Evolutionary conservation across 2,113 vertebrate species (phyloP).

Genomic region (Sander lucioperca): DNA sequence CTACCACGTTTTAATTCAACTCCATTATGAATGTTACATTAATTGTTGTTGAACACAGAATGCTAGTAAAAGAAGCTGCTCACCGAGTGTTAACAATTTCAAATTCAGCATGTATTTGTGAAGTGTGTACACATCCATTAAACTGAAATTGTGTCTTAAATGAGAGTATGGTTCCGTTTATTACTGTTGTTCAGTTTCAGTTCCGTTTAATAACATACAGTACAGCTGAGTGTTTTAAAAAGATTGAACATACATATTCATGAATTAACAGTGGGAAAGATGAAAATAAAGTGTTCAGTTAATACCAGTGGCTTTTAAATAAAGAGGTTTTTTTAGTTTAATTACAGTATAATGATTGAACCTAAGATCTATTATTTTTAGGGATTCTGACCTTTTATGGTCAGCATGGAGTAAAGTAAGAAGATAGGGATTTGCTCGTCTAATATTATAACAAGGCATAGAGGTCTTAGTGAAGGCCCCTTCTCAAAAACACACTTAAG

Average conservation of each 20-base stretch:
- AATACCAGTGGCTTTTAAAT: not conserved
- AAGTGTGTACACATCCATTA: constrained; percentile 67
- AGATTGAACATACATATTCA: not conserved
- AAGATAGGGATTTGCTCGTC: constrained; percentile 14
- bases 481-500: not conserved
- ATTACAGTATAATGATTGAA: too few species aligned
- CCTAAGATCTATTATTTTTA: not conserved
- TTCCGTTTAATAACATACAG: not conserved
- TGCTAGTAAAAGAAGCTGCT: constrained; percentile 32
- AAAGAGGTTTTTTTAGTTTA: not conserved
- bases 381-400: not conserved
- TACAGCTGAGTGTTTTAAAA: not conserved
- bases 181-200: not conserved
- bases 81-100: constrained; percentile 52
- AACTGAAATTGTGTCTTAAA: constrained; percentile 63
- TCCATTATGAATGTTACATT: constrained; percentile 35
- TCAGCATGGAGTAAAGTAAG: not conserved
- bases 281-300: not conserved
- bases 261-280: not conserved
- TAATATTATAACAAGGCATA: not conserved
- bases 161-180: not conserved
- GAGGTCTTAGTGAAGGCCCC: not conserved
- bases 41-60: constrained; percentile 49
- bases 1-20: constrained; percentile 36
- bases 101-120: constrained; percentile 70